Conservation (phyloP, 2,797 vertebrate species). For the Champsocephalus gunnari region DNA sequence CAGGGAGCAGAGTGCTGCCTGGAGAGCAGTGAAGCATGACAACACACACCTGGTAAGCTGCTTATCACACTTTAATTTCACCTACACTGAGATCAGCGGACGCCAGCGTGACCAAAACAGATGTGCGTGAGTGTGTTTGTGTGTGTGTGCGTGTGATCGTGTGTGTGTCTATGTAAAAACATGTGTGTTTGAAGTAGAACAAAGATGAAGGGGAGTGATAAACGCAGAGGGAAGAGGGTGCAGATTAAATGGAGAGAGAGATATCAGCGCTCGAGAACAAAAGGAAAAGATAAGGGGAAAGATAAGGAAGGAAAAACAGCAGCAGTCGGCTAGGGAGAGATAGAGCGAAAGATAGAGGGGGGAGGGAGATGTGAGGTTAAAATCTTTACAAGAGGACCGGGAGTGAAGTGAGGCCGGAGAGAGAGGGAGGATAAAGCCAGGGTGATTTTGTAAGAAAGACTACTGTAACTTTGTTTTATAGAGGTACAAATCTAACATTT, state of each 20-base stretch:
- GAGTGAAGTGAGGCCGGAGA: conserved; percentile 46
- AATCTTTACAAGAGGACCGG: conserved; percentile 50
- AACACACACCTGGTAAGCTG: conserved; percentile 84
- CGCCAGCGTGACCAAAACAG: conserved; percentile 67
- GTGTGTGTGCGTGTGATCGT: background rate
- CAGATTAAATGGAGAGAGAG: conserved; percentile 77
- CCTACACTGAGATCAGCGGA: conserved; percentile 72
- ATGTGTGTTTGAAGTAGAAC: conserved; percentile 65
- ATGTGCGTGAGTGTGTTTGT: conserved; percentile 66
- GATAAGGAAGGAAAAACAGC: conserved; percentile 70
- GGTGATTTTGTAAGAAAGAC: conserved; percentile 44
- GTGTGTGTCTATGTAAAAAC: conserved; percentile 29
- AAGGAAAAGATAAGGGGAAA: conserved; percentile 67
- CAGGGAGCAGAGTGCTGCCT: conserved; percentile 70
- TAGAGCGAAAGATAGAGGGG: conserved; percentile 43
- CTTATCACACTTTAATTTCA: conserved; percentile 86
- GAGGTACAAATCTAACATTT: background rate
- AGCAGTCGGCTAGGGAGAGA: conserved; percentile 61
- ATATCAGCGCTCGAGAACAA: conserved; percentile 75
- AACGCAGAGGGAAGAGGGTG: conserved; percentile 59
- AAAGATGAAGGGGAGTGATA: conserved; percentile 75
- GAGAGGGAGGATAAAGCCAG: conserved; percentile 31
- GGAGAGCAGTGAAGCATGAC: conserved; percentile 78
- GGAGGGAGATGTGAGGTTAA: conserved; percentile 57
- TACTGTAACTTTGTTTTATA: conserved; percentile 14